Percentiles rank a stretch among this genome's conserved stretches.
Evolutionary conservation across 2,888 invertebrate species (phyloP).

Genomic region (Danaus chrysippus): DNA sequence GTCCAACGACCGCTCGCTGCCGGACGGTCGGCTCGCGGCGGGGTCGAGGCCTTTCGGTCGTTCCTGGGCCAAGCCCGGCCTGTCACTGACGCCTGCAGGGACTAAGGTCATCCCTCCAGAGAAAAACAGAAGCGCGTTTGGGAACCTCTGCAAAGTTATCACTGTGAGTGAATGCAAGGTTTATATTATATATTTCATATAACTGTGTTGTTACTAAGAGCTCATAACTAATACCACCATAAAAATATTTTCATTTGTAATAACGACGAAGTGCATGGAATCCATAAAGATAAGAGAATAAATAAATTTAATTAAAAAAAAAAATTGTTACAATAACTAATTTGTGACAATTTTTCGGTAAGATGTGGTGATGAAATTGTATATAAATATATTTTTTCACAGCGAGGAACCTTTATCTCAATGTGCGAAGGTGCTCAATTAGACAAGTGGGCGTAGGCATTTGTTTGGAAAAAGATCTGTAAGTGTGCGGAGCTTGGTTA

Average conservation of each 20-base stretch:
- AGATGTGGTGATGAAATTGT: too few relatives aligned
- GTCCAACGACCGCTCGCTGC: slow-evolving; percentile 84
- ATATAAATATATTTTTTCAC: slow-evolving; percentile 14
- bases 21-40: slow-evolving; percentile 81
- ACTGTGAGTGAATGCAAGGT: slow-evolving; percentile 68
- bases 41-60: slow-evolving; percentile 86
- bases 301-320: too few relatives aligned
- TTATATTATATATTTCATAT: background rate
- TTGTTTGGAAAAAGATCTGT: slow-evolving; percentile 88
- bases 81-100: slow-evolving; percentile 76
- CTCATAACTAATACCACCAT: too few relatives aligned
- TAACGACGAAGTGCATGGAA: too few relatives aligned
- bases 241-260: too few relatives aligned
- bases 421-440: slow-evolving; percentile 82
- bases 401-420: slow-evolving; percentile 82
- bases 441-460: slow-evolving; percentile 84
- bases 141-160: slow-evolving; percentile 83
- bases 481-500: slow-evolving; percentile 81
- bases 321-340: too few relatives aligned
- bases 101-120: slow-evolving; percentile 80
- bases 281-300: too few relatives aligned
- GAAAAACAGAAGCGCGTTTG: slow-evolving; percentile 81
- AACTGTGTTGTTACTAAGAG: background rate
- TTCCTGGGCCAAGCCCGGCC: slow-evolving; percentile 83
- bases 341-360: too few relatives aligned